Conservation (phyloP, 2,113 vertebrate species). For the Mesembrinibis cayennensis region DNA sequence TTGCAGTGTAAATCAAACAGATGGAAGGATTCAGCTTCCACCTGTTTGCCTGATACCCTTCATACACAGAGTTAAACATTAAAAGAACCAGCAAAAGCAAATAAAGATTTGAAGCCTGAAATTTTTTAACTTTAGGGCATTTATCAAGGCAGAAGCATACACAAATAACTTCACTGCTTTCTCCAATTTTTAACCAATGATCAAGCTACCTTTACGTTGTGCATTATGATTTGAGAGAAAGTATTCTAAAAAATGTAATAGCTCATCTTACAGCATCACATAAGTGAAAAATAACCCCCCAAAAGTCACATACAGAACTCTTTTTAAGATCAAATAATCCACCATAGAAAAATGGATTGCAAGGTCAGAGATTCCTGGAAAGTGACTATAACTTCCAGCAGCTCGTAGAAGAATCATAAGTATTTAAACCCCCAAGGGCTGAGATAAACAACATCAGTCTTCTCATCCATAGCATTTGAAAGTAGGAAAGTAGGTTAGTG, state of each 20-base stretch:
- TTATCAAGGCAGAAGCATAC: background rate
- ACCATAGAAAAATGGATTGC: background rate
- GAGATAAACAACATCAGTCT: background rate
- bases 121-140: background rate
- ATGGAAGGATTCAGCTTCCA: background rate
- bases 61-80: background rate
- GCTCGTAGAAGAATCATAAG: background rate
- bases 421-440: background rate
- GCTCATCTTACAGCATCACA: background rate
- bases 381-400: background rate
- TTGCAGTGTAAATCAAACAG: background rate
- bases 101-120: background rate
- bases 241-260: background rate
- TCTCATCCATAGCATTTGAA: background rate
- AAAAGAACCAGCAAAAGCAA: background rate
- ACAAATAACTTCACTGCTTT: background rate
- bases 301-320: background rate
- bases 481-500: background rate
- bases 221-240: background rate
- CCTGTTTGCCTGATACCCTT: background rate
- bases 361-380: background rate
- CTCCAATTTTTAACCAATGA: background rate
- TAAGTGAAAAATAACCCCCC: background rate
- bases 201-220: background rate
- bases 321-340: background rate